These are phyloP conservation scores for Epinephelus fuscoguttatus DNA, from an alignment of 2,113 vertebrate genomes.

Conservation along the genomic window DNA sequence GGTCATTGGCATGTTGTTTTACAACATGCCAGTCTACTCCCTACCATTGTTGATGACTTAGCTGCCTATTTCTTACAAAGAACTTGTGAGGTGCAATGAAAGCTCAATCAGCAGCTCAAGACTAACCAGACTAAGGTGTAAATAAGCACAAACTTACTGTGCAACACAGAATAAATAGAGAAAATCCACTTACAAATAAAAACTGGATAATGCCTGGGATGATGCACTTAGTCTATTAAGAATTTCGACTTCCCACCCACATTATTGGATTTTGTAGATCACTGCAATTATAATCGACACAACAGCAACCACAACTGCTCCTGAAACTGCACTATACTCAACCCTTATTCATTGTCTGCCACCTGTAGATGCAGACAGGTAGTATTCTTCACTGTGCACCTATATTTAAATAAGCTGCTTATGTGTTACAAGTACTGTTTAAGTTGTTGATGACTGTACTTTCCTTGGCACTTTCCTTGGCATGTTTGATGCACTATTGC, in stretches of 20 bases:
- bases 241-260: constrained; percentile 8
- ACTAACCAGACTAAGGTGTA: no score
- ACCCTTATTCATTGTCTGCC: background rate
- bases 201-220: background rate
- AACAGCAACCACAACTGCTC: background rate
- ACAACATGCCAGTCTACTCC: no score
- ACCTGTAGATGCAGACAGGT: background rate
- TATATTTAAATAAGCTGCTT: background rate
- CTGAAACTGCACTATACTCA: background rate
- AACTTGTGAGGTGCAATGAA: no score
- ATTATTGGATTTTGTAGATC: constrained; percentile 39
- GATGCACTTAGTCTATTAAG: constrained; percentile 15
- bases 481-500: background rate
- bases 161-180: background rate
- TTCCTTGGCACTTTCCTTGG: background rate
- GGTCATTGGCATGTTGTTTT: no score
- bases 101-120: no score
- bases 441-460: background rate
- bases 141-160: no score
- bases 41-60: no score
- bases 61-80: no score
- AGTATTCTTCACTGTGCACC: background rate
- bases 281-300: constrained; percentile 4
- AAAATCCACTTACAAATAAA: background rate
- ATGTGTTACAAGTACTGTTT: background rate